phyloP scores from a whole-genome alignment of 2,888 invertebrate genomes.

The Drosophila kambysellisi region DNA sequence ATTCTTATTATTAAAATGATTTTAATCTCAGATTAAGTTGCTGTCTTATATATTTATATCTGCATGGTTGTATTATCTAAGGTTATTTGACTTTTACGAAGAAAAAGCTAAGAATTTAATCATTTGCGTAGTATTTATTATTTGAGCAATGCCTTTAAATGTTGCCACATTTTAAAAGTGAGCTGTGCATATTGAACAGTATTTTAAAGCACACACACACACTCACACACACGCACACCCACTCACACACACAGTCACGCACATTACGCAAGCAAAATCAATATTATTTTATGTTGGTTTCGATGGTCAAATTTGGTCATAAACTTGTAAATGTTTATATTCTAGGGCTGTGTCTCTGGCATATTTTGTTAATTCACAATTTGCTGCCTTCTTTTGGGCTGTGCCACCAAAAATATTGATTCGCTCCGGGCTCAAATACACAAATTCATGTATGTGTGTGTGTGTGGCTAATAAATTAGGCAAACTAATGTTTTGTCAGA shows the following conservation, averaged over 20 bases:
- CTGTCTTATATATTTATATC: not conserved
- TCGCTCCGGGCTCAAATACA: constrained; percentile 15
- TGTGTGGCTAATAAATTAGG: constrained; percentile 68
- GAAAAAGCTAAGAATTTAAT: not conserved
- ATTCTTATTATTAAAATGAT: not conserved
- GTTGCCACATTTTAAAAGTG: constrained; percentile 1
- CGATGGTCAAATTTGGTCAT: constrained; percentile 16
- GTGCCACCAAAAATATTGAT: constrained; percentile 40
- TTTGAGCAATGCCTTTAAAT: not conserved
- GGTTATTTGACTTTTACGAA: not conserved
- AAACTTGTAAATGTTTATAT: not conserved
- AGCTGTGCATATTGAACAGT: constrained; percentile 9
- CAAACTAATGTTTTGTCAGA: constrained; percentile 76
- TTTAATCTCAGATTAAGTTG: not conserved
- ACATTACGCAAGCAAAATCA: constrained; percentile 47
- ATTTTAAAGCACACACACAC: constrained; percentile 16
- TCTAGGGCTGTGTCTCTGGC: constrained; percentile 7
- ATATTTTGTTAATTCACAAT: constrained; percentile 44
- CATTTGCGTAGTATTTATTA: not conserved
- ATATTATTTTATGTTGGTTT: constrained; percentile 40
- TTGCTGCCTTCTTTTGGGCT: constrained; percentile 21
- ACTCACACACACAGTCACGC: not conserved
- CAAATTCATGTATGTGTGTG: not conserved
- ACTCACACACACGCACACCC: not conserved
- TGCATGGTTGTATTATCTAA: too few relatives aligned